phyloP scores from a whole-genome alignment of 2,797 vertebrate species.

The Rhinogobio ventralis region DNA sequence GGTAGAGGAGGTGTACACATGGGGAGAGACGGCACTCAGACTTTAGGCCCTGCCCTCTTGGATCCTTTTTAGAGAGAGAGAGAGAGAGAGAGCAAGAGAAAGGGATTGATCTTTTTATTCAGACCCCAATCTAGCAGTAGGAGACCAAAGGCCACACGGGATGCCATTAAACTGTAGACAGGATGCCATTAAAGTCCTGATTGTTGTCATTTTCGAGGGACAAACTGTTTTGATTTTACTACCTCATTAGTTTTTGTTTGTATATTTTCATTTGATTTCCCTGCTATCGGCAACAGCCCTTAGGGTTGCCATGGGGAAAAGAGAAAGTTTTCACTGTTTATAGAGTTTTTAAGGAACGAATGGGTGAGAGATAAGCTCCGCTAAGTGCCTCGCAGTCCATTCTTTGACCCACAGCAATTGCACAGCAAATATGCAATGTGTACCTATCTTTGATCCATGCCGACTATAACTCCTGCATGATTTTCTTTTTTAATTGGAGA shows the following conservation, averaged over 20 bases:
- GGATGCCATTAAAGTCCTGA: conserved; percentile 63
- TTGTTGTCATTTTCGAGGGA: conserved; percentile 53
- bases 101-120: conserved; percentile 53
- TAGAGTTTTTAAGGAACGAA: conserved; percentile 4
- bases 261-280: conserved; percentile 16
- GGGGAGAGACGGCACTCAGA: conserved; percentile 55
- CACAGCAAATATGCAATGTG: conserved; percentile 29
- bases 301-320: conserved; percentile 16
- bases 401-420: conserved; percentile 4
- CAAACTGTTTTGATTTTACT: conserved; percentile 18
- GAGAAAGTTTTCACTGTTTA: not conserved
- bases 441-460: conserved; percentile 48
- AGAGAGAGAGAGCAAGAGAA: conserved; percentile 60
- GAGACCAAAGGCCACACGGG: conserved; percentile 59
- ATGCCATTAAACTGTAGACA: conserved; percentile 64
- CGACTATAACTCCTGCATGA: not conserved
- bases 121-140: conserved; percentile 38
- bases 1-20: conserved; percentile 42
- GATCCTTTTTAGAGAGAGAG: conserved; percentile 65
- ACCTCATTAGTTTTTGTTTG: conserved; percentile 42
- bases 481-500: conserved; percentile 11
- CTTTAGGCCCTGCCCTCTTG: conserved; percentile 71
- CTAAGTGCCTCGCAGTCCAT: conserved; percentile 19
- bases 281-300: conserved; percentile 13
- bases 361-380: conserved; percentile 42